Conservation (phyloP, 2,888 invertebrate genomes). For the Seladonia tumulorum region DNA sequence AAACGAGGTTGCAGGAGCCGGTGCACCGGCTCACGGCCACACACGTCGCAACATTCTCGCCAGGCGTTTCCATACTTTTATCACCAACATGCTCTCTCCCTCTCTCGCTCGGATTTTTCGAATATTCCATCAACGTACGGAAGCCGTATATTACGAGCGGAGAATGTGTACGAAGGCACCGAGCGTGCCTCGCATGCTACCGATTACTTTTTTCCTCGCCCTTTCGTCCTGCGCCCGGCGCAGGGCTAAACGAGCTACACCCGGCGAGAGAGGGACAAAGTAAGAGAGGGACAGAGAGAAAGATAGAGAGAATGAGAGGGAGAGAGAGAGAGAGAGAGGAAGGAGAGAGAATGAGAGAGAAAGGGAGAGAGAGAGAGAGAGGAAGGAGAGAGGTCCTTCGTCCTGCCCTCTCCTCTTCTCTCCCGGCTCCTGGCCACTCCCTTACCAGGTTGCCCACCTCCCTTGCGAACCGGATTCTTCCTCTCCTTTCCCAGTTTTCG, state of each 20-base stretch:
- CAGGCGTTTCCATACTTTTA: constrained; percentile 73
- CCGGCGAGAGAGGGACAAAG: constrained; percentile 8
- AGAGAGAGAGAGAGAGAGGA: too few relatives aligned
- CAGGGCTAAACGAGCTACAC: constrained; percentile 45
- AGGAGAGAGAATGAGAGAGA: background rate
- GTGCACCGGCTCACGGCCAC: constrained; percentile 41
- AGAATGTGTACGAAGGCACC: constrained; percentile 73
- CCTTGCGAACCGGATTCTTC: constrained; percentile 49
- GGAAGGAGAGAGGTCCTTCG: constrained; percentile 21
- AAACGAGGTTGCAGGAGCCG: constrained; percentile 37
- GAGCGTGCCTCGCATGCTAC: constrained; percentile 80
- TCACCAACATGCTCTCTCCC: constrained; percentile 57
- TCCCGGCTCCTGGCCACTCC: background rate
- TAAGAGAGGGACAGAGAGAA: background rate
- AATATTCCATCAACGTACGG: constrained; percentile 82
- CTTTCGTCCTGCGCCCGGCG: constrained; percentile 50
- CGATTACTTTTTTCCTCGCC: constrained; percentile 73
- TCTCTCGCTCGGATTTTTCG: constrained; percentile 77
- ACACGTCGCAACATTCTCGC: constrained; percentile 58
- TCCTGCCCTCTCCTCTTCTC: constrained; percentile 40
- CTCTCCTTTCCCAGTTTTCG: constrained; percentile 47
- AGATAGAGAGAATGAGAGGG: background rate
- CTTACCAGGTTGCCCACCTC: constrained; percentile 16
- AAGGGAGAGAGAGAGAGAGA: background rate
- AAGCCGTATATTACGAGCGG: constrained; percentile 79